Evolutionary conservation across 1,140 invertebrate genomes (phyloP), one percentile per base, ranked within the genome.

Genomic region (Eueides isabella): DNA sequence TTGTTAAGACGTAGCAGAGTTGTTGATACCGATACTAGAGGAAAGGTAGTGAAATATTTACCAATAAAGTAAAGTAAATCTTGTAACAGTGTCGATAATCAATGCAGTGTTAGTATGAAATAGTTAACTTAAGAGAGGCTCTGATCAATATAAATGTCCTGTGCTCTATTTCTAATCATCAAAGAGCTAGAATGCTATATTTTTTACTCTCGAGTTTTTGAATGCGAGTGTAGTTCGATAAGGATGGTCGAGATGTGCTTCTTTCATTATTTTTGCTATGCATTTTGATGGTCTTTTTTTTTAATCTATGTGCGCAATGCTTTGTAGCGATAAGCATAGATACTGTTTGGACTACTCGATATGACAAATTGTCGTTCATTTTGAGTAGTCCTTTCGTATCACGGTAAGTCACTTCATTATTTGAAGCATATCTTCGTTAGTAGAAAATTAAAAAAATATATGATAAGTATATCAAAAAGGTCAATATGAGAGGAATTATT

Each of bases 401-500:
- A 68, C 16, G 23, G 41, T 30, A 68, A 67, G 28, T 74, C 69
- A 75, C 41, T 75, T 77, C 72, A 75, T 71, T 72, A 66, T 74
- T 76, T 78, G 76, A 82, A 77, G 89, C 88, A 92, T 90, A 90
- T 91, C 89, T 84, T 83, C 77, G 76, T 80, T 91, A 88, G 80
- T 81, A 72, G 78, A 76, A 63, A 69, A 76, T 74, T 82, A 80
- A 85, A 79, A 76, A 77, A 78, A 82, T 82, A 85, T 83, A 84
- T 77, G 87, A 83, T 90, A 92, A 90, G 84, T 87, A 88, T 85
- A 87, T 71, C 85, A 73, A 85, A 90, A 90, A 91, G 90, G 90
- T 92, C 90, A 91, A 89, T 85, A 91, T 87, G 89, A 91, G 89
- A 90, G 89, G 88, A 91, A 91, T 84, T 90, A 91, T 89, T 86